Evolutionary conservation across 2,888 invertebrate species (phyloP), one percentile per base, ranked within the genome.

Genomic region (Rhamnusium bicolor): DNA sequence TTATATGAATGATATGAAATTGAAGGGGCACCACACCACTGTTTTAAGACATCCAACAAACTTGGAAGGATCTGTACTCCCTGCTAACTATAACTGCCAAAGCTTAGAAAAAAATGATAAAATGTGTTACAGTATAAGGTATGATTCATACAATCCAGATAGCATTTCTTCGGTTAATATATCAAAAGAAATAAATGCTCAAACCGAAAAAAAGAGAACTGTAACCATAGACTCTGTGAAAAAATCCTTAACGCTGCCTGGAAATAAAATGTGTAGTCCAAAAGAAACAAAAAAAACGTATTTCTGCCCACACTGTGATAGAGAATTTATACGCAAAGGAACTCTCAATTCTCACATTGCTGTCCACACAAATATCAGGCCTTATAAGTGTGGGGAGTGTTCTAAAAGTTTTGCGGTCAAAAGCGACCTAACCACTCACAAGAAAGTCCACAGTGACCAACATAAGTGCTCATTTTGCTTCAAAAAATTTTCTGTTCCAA

Each of bases 341-440:
- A 83, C 84, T 61, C 81, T 88, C 47, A 88, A 86, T 56, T 85
- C 85, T 6, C 88, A 89, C 75, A 81, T 87, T 72, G 82, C 86
- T 16, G 76, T 83, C 7, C 88, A 88, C 72, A 85, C 86, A 2
- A 85, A 86, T 53, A 78, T 85, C 5, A 81, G 84, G 53, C 87
- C 88, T 8, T 86, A 83, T 72, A 72, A 74, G 12, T 88, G 88
- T 77, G 85, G 84, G n/a, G 75, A 84, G 60, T 88, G 88, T 71
- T 81, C 82, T 8, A 87, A 87, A 80, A 73, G 85, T 0, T 89
- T 87, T 78, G 85, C 85, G 1, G 80, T 85, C 16, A 84, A 85
- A 60, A 85, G 86, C 81, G 86, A 86, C 71, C 79, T 88, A 54
- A 87, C 86, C 5, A 79, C 84, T 5, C 88, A 89, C 73, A 81